phyloP scores from a whole-genome alignment of 2,888 invertebrate genomes.

The Anoncus sp. region DNA sequence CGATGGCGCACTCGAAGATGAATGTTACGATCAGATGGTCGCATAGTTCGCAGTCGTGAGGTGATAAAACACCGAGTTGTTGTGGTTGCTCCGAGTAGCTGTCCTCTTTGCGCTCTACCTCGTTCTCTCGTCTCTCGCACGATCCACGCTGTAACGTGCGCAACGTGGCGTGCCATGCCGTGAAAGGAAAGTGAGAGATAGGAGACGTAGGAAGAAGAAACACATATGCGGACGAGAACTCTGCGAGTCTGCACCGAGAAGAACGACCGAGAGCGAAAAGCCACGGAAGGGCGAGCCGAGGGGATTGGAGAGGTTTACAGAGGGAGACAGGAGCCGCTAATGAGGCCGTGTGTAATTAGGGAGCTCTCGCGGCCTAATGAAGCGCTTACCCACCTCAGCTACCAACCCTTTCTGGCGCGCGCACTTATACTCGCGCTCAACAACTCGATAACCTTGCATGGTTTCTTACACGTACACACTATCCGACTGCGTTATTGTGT shows the following conservation, averaged over 20 bases:
- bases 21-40: conserved; percentile 70
- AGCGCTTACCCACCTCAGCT: conserved; percentile 82
- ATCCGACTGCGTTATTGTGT: conserved; percentile 27
- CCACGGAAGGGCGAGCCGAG: conserved; percentile 34
- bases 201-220: conserved; percentile 52
- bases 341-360: conserved; percentile 83
- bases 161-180: conserved; percentile 55
- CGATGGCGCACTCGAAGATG: conserved; percentile 36
- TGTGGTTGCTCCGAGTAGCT: conserved; percentile 63
- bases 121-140: conserved; percentile 59
- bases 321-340: conserved; percentile 80
- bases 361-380: conserved; percentile 83
- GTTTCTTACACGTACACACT: conserved; percentile 47
- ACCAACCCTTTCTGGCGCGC: conserved; percentile 72
- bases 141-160: conserved; percentile 49
- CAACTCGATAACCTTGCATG: conserved; percentile 69
- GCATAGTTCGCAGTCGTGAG: conserved; percentile 39
- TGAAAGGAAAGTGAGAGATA: conserved; percentile 65
- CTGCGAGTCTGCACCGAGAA: conserved; percentile 70
- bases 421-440: conserved; percentile 67
- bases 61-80: conserved; percentile 60
- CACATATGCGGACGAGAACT: conserved; percentile 68
- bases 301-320: conserved; percentile 49
- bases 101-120: conserved; percentile 54
- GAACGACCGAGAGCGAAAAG: conserved; percentile 48